Evolutionary conservation across 1,140 invertebrate species (phyloP).

Genomic region (Thrips palmi): DNA sequence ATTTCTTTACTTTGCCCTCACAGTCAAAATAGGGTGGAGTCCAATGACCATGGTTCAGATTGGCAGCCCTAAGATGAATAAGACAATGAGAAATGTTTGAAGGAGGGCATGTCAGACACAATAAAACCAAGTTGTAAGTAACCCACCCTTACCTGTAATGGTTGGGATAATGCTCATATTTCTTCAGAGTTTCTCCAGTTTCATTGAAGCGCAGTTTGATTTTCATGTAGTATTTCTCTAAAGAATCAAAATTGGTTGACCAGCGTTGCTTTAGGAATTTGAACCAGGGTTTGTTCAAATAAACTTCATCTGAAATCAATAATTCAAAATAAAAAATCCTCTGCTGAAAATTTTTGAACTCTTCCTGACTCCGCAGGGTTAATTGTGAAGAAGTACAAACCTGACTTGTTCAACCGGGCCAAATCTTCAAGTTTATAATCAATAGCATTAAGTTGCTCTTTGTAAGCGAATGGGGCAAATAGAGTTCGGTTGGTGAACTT

Average conservation of each 20-base stretch:
- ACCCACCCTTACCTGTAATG: constrained; percentile 46
- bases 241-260: constrained; percentile 79
- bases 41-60: constrained; percentile 81
- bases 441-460: constrained; percentile 57
- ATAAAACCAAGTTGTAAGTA: too few species aligned
- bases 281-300: constrained; percentile 73
- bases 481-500: constrained; percentile 84
- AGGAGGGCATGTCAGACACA: constrained; percentile 1
- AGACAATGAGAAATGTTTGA: constrained; percentile 5
- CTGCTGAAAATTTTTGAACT: not conserved
- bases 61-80: constrained; percentile 46
- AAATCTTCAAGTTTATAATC: constrained; percentile 80
- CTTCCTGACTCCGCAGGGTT: constrained; percentile 11
- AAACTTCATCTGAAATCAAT: constrained; percentile 40
- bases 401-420: constrained; percentile 54
- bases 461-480: constrained; percentile 91
- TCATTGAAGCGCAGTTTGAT: constrained; percentile 82
- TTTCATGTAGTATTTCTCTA: constrained; percentile 85
- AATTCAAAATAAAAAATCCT: constrained; percentile 9
- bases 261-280: constrained; percentile 77
- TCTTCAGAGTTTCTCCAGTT: constrained; percentile 57
- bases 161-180: constrained; percentile 80
- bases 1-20: constrained; percentile 76
- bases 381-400: constrained; percentile 24
- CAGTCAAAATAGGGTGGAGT: constrained; percentile 87